Base-by-base conservation (phyloP, 92 coral and sea anemone species). In the Heliopora coerulea region DNA sequence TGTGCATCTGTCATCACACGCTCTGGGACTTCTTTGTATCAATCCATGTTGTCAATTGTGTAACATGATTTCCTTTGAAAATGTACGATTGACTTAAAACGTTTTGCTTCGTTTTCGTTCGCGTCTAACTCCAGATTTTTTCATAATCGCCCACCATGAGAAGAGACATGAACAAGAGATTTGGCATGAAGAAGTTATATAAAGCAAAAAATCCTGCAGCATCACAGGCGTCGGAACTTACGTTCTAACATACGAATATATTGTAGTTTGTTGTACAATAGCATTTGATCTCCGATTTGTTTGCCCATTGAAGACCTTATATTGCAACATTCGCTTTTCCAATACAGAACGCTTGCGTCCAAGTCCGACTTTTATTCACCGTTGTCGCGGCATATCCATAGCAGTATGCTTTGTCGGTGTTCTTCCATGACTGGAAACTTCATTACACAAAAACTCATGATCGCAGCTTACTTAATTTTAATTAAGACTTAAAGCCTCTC, bases 1-100 rank as follows among this genome's bases (percentile, higher is more conserved):
- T 63, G 50, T 63, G 42, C 15, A 35, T 67, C 59, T 67, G 59
- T 67, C 74, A 48, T 25, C 74, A 67, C 59, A 29, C 74, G 17
- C 58, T 26, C 74, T 67, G 49, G 26, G 74, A 67, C 74, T 37
- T 29, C 44, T 67, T 67, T 44, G 74, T 67, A 44, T 27, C 74
- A 37, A 14, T 34, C 74, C 74, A 67, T 67, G 74, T 46, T 67
- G 74, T 42, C 70, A 67, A 44, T 32, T 20, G 8, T 42, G 26
- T 44, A 67, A 67, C 74, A 12, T 67, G 35, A 44, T 30, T 24
- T 67, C 10, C 34, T 67, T 46, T 18, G 74, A 41, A 29, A 67
- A 48, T 26, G n/a, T 67, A 12, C 26, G 12, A 21, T 9, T 37
- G 37, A 29, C 32, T 44, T 19, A 20, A 24, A 15, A 28, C 57